A percentile compares a stretch with the other conserved stretches of the same genome.
These are phyloP conservation scores for Melanotaenia nigrans DNA, from an alignment of 2,797 vertebrate genomes.

Conservation along the genomic window DNA sequence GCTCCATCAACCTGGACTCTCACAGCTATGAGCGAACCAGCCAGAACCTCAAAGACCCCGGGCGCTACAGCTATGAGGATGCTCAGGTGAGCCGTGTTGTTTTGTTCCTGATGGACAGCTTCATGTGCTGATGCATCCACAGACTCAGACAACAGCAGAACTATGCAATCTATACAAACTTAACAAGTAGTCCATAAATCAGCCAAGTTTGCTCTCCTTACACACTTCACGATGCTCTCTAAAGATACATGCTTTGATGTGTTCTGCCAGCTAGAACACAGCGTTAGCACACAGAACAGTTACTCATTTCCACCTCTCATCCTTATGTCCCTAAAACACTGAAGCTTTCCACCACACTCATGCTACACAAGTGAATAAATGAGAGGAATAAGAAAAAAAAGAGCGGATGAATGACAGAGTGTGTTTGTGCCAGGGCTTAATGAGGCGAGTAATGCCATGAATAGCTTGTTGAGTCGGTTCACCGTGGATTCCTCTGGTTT, in stretches of 20 bases:
- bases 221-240: neutral
- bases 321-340: slow-evolving; percentile 26
- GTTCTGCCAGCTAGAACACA: slow-evolving; percentile 2
- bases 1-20: slow-evolving; percentile 96
- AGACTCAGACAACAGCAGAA: slow-evolving; percentile 9
- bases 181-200: neutral
- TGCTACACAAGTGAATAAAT: slow-evolving; percentile 50
- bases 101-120: neutral
- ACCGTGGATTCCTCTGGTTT: slow-evolving; percentile 63
- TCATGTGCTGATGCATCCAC: neutral
- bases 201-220: neutral
- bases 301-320: slow-evolving; percentile 18
- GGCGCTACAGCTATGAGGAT: slow-evolving; percentile 94
- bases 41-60: slow-evolving; percentile 95
- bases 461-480: slow-evolving; percentile 45
- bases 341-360: slow-evolving; percentile 44
- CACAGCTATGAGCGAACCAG: slow-evolving; percentile 96
- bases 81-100: slow-evolving; percentile 87
- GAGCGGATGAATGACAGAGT: slow-evolving; percentile 51
- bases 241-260: neutral
- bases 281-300: neutral
- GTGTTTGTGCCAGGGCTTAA: slow-evolving; percentile 69
- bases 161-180: neutral
- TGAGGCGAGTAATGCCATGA: slow-evolving; percentile 69
- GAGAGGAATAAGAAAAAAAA: slow-evolving; percentile 32